phyloP scores from a whole-genome alignment of 2,888 invertebrate species.

The Chrysotoxum bicinctum region DNA sequence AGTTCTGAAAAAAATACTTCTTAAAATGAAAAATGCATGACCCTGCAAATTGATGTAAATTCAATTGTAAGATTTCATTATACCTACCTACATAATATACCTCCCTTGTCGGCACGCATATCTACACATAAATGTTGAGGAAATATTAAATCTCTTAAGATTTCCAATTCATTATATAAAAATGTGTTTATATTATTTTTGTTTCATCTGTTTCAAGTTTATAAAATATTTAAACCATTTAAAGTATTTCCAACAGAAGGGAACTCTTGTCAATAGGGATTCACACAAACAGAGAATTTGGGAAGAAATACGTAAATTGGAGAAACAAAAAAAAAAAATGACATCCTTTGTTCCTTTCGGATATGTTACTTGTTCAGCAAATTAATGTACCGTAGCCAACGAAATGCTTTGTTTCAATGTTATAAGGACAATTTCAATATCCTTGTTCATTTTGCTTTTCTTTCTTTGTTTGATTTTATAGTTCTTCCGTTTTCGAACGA shows the following conservation, averaged over 20 bases:
- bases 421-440: conserved; percentile 47
- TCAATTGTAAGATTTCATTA: neutral
- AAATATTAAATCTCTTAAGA: neutral
- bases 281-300: conserved; percentile 13
- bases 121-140: too few species aligned
- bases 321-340: conserved; percentile 8
- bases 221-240: conserved; percentile 43
- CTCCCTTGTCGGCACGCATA: too few species aligned
- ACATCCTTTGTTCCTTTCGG: conserved; percentile 8
- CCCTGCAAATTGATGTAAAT: neutral
- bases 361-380: conserved; percentile 55
- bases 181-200: neutral
- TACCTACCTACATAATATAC: too few species aligned
- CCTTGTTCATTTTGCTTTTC: conserved; percentile 54
- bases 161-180: conserved; percentile 26
- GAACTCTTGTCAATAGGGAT: conserved; percentile 8
- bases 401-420: conserved; percentile 52
- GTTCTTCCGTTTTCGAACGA: conserved; percentile 44
- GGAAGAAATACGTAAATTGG: conserved; percentile 11
- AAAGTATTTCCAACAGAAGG: conserved; percentile 29
- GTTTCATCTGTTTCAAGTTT: conserved; percentile 2
- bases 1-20: too few species aligned
- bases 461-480: conserved; percentile 48
- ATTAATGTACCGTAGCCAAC: conserved; percentile 59
- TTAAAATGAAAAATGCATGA: neutral